Conservation (phyloP, 2,113 vertebrate genomes). For the Cephalopterus ornatus region DNA sequence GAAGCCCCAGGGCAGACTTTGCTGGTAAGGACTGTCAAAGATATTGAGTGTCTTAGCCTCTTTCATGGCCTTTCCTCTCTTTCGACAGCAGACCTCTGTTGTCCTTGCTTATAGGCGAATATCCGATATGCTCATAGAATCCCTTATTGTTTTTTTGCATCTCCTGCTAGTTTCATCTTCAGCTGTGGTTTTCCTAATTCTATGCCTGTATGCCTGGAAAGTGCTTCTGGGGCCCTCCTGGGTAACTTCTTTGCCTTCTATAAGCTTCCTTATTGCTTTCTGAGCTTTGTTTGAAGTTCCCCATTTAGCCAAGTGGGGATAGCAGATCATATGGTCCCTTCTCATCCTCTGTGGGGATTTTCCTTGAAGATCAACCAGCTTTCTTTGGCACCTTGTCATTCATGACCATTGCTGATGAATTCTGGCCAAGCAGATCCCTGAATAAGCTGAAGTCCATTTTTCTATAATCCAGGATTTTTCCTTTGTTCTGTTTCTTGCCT, state of each 20-base stretch:
- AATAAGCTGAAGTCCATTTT: neutral
- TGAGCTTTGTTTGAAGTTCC: neutral
- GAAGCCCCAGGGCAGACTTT: neutral
- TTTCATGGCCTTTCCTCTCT: neutral
- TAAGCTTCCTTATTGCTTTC: neutral
- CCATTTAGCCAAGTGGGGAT: neutral
- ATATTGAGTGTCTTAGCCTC: neutral
- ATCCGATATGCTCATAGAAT: neutral
- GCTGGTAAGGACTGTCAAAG: neutral
- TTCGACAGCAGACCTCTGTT: neutral
- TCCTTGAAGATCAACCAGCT: neutral
- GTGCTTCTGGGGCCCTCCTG: neutral
- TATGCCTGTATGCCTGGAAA: neutral
- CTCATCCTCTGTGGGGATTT: neutral
- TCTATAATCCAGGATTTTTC: neutral
- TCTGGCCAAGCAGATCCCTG: neutral
- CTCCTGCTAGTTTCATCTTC: neutral
- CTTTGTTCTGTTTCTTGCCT: neutral
- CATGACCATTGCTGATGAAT: neutral
- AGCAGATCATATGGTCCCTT: neutral
- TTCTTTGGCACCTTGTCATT: neutral
- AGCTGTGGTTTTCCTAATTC: neutral
- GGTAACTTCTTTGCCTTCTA: neutral
- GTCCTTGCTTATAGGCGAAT: neutral
- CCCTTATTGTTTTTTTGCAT: neutral